phyloP scores from a whole-genome alignment of 2,113 vertebrate genomes.

The Scomber colias region DNA sequence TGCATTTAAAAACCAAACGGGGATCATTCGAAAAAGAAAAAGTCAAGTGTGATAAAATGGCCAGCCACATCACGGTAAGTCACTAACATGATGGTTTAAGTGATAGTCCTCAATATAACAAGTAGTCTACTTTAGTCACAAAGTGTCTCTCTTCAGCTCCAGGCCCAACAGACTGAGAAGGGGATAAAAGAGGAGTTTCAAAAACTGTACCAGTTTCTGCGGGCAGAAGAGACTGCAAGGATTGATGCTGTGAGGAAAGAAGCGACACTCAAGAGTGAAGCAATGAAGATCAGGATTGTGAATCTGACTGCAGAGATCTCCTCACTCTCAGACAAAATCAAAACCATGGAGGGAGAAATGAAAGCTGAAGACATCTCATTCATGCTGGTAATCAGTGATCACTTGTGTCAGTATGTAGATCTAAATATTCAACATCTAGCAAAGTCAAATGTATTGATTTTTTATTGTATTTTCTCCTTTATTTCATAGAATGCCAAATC shows the following conservation, averaged over 20 bases:
- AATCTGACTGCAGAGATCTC: conserved; percentile 31
- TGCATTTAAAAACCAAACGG: too few species aligned
- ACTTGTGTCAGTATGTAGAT: neutral
- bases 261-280: neutral
- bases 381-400: conserved; percentile 38
- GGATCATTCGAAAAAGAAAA: too few species aligned
- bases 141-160: conserved; percentile 37
- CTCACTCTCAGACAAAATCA: conserved; percentile 7
- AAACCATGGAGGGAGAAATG: neutral
- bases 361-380: conserved; percentile 30
- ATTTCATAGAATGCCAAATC: conserved; percentile 30
- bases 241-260: conserved; percentile 48
- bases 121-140: neutral
- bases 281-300: conserved; percentile 1
- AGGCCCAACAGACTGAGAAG: conserved; percentile 59
- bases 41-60: neutral
- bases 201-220: conserved; percentile 47
- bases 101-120: too few species aligned
- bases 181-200: conserved; percentile 44
- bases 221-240: conserved; percentile 46
- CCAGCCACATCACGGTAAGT: conserved; percentile 38
- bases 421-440: neutral
- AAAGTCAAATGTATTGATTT: neutral
- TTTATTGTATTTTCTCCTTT: neutral
- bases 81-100: rapidly evolving